Base-by-base conservation (phyloP, 2,888 invertebrate genomes). In the Aphodius sticticus region DNA sequence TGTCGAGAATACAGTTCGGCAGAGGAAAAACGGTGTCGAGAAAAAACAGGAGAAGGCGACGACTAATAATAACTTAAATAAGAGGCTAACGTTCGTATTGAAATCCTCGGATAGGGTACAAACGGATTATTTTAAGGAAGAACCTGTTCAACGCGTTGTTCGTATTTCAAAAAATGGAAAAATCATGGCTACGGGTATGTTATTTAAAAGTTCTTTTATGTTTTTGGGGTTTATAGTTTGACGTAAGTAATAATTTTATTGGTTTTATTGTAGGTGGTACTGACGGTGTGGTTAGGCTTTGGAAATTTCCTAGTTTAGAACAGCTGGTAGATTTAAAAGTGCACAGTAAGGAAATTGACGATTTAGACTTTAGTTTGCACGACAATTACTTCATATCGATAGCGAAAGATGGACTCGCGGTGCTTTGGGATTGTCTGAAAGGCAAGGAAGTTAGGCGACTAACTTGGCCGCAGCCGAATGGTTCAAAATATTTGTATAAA, bases 301-400 rank as follows among this genome's bases (percentile, higher is more conserved):
- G 98, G 98, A 92, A 93, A 86, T 97, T 96, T 88, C 97, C 98
- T 0, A 93, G 94, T 84, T 91, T 97, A 90, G 91, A 93, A 77
- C 92, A 93, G 83, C 86, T 93, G 16, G 92, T 92, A 85, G 94
- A 94, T 84, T 90, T 97, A 9, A 91, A 93, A 82, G 96, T 94
- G 69, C 98, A 98, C 86, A 92, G 91, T 78, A 96, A 96, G 89
- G 98, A 98, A 92, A 95, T 99, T 82, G 98, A 98, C 86, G 98
- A 98, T 89, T 89, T 99, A 78, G 97, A 98, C 90, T 96, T 98
- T 87, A 96, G 96, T 89, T 94, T 95, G 1, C 93, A 94, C 86
- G 94, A 95, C 81, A 93, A 92, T 77, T 91, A 93, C 87, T 89
- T 98, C 77, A 95, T 95, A 77, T 96, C 96, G 84, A 95, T 98